These are phyloP conservation scores for Chalcosyrphus nemorum DNA, from an alignment of 2,888 invertebrate genomes.

Conservation along the genomic window DNA sequence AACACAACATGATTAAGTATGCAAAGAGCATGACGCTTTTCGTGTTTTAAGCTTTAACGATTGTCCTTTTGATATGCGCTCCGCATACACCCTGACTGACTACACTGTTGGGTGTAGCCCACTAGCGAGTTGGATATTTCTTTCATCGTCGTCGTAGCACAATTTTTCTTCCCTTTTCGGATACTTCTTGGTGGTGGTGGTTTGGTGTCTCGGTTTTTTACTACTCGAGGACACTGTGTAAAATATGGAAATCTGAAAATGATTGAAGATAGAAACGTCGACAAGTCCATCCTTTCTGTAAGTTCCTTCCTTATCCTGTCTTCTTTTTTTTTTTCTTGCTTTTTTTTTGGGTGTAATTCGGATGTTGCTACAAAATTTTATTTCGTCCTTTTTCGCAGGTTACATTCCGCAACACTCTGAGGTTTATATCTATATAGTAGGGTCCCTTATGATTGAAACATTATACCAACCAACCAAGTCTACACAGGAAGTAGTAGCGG, in stretches of 20 bases:
- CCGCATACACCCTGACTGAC: constrained; percentile 33
- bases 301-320: constrained; percentile 7
- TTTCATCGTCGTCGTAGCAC: background rate
- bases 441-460: constrained; percentile 53
- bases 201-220: background rate
- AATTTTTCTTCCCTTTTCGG: background rate
- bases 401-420: constrained; percentile 38
- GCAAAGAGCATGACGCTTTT: constrained; percentile 53
- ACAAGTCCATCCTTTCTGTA: constrained; percentile 65
- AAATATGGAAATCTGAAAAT: constrained; percentile 71
- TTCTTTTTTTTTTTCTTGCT: background rate
- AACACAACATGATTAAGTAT: constrained; percentile 65
- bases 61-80: constrained; percentile 58
- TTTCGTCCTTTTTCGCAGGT: constrained; percentile 33
- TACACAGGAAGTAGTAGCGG: constrained; percentile 14
- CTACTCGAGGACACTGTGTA: constrained; percentile 39
- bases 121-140: background rate
- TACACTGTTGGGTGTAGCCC: background rate
- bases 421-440: constrained; percentile 22
- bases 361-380: constrained; percentile 13
- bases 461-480: constrained; percentile 34
- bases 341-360: constrained; percentile 1
- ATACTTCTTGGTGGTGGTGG: background rate
- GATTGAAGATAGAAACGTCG: constrained; percentile 71
- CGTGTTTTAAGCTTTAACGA: constrained; percentile 58